A percentile compares a stretch with the other conserved stretches of the same genome.
phyloP scores from a whole-genome alignment of 2,113 vertebrate genomes.

The human region GRCh38 chr1:107880001-107880500 shows the following conservation, averaged over 20 bases:
- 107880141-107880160: neutral
- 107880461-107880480: neutral
- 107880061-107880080: neutral
- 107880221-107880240: neutral
- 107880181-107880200: neutral
- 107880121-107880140: neutral
- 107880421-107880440: too few species aligned
- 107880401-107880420: neutral
- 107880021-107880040: neutral
- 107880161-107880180: neutral
- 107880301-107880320: neutral
- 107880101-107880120: neutral
- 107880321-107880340: accelerated
- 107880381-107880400: neutral
- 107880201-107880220: neutral
- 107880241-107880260: neutral
- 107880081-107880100: neutral
- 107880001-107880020: neutral
- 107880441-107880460: neutral
- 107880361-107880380: neutral
- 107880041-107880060: neutral
- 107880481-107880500: neutral
- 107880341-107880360: too few species aligned
- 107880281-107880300: neutral
- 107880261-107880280: neutral